Conservation (phyloP, 2,888 invertebrate genomes). For the Panopea generosa region DNA sequence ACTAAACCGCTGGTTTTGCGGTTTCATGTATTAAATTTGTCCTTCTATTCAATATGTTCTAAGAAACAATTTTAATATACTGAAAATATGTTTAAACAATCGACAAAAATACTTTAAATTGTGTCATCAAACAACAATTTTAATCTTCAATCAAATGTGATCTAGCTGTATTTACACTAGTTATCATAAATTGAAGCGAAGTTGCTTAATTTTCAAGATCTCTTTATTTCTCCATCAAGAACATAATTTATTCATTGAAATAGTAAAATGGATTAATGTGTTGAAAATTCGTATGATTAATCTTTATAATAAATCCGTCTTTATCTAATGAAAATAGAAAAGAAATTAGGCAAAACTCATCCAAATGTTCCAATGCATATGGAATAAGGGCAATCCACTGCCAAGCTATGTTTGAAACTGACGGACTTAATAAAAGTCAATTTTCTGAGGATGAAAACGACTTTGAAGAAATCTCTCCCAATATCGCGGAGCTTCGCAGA, state of each 20-base stretch:
- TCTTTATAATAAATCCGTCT: constrained; percentile 29
- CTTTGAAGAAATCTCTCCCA: constrained; percentile 56
- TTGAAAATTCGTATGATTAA: constrained; percentile 23
- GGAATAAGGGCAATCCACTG: constrained; percentile 41
- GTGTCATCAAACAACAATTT: no score
- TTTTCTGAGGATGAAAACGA: constrained; percentile 57
- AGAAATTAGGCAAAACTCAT: constrained; percentile 36
- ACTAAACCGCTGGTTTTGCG: no score
- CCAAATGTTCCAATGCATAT: constrained; percentile 53
- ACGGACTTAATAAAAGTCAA: constrained; percentile 67
- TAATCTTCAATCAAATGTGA: no score
- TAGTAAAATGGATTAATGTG: constrained; percentile 38
- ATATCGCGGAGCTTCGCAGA: constrained; percentile 41
- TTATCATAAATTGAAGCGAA: no score
- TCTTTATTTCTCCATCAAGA: no score
- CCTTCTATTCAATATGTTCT: no score
- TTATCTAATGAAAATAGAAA: constrained; percentile 43
- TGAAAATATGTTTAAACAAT: no score
- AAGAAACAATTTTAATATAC: no score
- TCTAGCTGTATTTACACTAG: no score
- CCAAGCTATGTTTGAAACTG: constrained; percentile 28
- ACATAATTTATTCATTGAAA: constrained; percentile 38
- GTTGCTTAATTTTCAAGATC: no score
- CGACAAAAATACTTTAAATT: no score
- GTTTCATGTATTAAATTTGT: no score